These are phyloP conservation scores for Riptortus pedestris DNA, from an alignment of 1,140 invertebrate genomes.

Conservation along the genomic window DNA sequence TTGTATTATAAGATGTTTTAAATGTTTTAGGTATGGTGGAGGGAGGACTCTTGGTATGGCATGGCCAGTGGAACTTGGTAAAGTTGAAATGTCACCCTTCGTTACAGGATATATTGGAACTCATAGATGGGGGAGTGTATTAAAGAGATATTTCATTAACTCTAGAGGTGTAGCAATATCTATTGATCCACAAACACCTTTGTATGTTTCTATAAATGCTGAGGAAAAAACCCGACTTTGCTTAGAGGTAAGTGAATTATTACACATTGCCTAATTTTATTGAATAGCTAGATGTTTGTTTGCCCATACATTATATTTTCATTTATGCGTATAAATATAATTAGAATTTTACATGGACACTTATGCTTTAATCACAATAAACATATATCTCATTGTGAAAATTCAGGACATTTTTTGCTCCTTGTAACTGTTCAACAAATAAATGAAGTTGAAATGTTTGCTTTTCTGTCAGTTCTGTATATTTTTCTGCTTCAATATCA, in stretches of 20 bases:
- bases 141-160: conserved; percentile 73
- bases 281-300: background rate
- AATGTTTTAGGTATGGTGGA: conserved; percentile 63
- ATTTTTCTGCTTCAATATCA: too few species aligned
- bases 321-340: background rate
- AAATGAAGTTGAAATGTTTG: too few species aligned
- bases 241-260: conserved; percentile 31
- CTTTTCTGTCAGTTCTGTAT: too few species aligned
- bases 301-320: background rate
- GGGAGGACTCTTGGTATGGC: conserved; percentile 62
- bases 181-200: conserved; percentile 60
- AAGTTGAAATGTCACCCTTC: conserved; percentile 63
- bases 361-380: too few species aligned
- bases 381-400: too few species aligned
- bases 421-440: too few species aligned
- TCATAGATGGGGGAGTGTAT: conserved; percentile 62
- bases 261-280: background rate
- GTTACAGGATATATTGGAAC: conserved; percentile 64
- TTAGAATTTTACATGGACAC: too few species aligned
- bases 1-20: too few species aligned
- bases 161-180: conserved; percentile 71
- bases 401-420: too few species aligned
- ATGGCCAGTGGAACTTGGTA: conserved; percentile 65
- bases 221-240: conserved; percentile 39
- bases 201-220: conserved; percentile 64